These are phyloP conservation scores for Chaitophorus viminalis DNA, from an alignment of 2,888 invertebrate genomes.

Conservation along the genomic window DNA sequence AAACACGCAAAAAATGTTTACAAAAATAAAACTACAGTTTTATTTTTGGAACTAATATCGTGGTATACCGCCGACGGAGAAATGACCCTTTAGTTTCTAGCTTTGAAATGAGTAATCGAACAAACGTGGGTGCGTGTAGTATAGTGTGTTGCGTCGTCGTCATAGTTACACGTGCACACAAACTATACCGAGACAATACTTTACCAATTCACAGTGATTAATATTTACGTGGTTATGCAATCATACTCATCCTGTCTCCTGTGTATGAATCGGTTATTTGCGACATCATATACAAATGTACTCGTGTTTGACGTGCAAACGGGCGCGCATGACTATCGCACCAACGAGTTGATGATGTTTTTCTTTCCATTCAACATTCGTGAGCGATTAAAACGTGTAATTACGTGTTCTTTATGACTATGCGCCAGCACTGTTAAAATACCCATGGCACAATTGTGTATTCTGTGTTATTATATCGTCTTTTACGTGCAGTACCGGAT, in stretches of 20 bases:
- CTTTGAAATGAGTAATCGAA: slow-evolving; percentile 35
- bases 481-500: no score
- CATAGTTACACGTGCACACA: slow-evolving; percentile 30
- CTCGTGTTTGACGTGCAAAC: no score
- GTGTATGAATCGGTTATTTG: no score
- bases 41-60: background rate
- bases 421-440: no score
- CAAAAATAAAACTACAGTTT: background rate
- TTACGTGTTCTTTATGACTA: no score
- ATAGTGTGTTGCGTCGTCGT: slow-evolving; percentile 1
- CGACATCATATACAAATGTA: no score
- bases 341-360: no score
- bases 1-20: background rate
- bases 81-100: background rate
- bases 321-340: no score
- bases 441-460: no score
- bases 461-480: no score
- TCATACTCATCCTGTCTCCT: background rate
- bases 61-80: background rate
- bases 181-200: slow-evolving; percentile 1
- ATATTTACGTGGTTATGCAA: background rate
- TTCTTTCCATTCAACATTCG: no score
- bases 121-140: slow-evolving; percentile 7
- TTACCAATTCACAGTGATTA: background rate
- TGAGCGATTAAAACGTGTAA: no score